Percentiles rank a stretch among this genome's conserved stretches.
phyloP scores from a whole-genome alignment of 2,888 invertebrate species.

The Dolomedes plantarius region DNA sequence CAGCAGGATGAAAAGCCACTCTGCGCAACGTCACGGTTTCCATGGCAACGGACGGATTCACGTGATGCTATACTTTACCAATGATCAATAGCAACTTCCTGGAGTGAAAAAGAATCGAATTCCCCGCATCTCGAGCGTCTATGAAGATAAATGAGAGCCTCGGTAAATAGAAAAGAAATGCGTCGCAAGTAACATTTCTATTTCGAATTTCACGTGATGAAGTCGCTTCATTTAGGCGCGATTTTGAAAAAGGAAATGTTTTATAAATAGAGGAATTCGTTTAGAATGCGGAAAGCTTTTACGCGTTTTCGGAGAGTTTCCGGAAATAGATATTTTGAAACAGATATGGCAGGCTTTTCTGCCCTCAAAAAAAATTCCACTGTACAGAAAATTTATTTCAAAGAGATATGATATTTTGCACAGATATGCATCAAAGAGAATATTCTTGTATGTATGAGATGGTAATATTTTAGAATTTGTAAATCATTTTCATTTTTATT shows the following conservation, averaged over 20 bases:
- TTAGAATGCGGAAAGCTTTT: too few relatives aligned
- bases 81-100: slow-evolving; percentile 6
- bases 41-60: background rate
- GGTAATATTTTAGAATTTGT: too few relatives aligned
- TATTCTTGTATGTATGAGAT: too few relatives aligned
- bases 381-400: too few relatives aligned
- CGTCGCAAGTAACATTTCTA: background rate
- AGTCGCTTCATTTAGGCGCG: background rate
- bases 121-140: background rate
- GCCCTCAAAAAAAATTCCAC: too few relatives aligned
- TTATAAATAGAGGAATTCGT: too few relatives aligned
- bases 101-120: background rate
- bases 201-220: background rate
- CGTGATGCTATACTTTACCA: slow-evolving; percentile 3
- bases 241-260: too few relatives aligned
- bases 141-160: background rate
- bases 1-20: background rate
- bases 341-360: background rate
- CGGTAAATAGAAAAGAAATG: background rate
- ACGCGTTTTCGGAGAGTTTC: background rate
- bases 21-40: background rate
- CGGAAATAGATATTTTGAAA: too few relatives aligned
- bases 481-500: too few relatives aligned
- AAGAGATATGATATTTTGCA: too few relatives aligned
- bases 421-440: too few relatives aligned